Percentiles rank a stretch among this genome's conserved stretches.
phyloP scores from a whole-genome alignment of 2,797 vertebrate species.

The Galago senegalensis region DNA sequence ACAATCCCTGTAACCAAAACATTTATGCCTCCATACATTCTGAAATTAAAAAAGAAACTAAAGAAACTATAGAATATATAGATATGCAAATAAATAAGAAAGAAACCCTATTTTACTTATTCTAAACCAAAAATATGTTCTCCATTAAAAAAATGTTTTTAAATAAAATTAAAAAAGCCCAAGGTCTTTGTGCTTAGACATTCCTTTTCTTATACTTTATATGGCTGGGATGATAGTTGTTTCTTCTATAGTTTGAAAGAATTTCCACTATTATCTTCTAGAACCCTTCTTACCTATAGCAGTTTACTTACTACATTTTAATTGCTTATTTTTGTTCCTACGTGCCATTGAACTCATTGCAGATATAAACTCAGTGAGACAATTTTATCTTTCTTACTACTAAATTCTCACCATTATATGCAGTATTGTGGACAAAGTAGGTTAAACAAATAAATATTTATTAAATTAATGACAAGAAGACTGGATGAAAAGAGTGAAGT shows the following conservation, averaged over 20 bases:
- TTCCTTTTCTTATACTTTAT: neutral
- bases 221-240: neutral
- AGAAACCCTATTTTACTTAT: too few relatives aligned
- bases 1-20: too few relatives aligned
- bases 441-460: neutral
- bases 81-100: too few relatives aligned
- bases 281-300: neutral
- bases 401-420: neutral
- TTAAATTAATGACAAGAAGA: neutral
- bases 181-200: neutral
- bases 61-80: too few relatives aligned
- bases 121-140: too few relatives aligned
- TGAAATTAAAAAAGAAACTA: too few relatives aligned
- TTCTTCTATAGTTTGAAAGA: constrained; percentile 22
- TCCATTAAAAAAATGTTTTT: too few relatives aligned
- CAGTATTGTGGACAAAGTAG: neutral
- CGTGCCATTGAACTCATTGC: neutral
- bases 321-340: constrained; percentile 31
- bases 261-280: constrained; percentile 25
- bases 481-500: neutral
- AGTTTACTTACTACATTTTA: constrained; percentile 23
- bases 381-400: constrained; percentile 1
- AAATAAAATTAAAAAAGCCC: neutral
- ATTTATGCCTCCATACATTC: too few relatives aligned
- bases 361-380: neutral